phyloP scores from a whole-genome alignment of 1,140 invertebrate genomes.

The Capitella teleta region DNA sequence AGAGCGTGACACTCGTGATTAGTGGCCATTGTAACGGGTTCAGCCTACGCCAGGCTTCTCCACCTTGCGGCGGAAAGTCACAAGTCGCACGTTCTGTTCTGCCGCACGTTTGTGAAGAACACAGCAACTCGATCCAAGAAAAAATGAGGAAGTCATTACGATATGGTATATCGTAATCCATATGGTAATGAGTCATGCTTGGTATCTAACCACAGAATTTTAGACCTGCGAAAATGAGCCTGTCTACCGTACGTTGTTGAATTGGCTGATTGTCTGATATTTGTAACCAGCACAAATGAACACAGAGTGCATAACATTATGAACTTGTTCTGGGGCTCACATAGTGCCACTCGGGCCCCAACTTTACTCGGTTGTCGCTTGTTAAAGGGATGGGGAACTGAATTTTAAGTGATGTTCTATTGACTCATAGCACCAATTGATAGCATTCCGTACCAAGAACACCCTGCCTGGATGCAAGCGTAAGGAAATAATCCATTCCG shows the following conservation, averaged over 20 bases:
- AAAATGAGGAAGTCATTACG: background rate
- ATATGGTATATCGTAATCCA: background rate
- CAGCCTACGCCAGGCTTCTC: background rate
- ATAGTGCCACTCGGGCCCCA: too few relatives aligned
- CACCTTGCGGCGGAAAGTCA: background rate
- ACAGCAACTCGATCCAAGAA: background rate
- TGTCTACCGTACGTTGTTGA: background rate
- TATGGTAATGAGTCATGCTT: background rate
- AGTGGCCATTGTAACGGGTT: background rate
- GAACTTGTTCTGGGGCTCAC: too few relatives aligned
- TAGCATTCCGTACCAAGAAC: too few relatives aligned
- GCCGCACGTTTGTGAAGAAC: background rate
- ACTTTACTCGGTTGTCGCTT: too few relatives aligned
- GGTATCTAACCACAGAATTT: background rate
- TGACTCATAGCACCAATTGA: too few relatives aligned
- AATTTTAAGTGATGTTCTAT: too few relatives aligned
- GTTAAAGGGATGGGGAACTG: too few relatives aligned
- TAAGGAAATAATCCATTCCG: too few relatives aligned
- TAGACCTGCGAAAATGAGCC: background rate
- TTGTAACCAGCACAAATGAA: background rate
- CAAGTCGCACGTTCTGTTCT: background rate
- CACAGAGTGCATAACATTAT: too few relatives aligned
- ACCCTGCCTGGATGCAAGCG: too few relatives aligned
- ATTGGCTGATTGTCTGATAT: background rate
- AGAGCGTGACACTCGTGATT: background rate